These are phyloP conservation scores for Sylvietta virens DNA, from an alignment of 2,113 vertebrate species.

Conservation along the genomic window DNA sequence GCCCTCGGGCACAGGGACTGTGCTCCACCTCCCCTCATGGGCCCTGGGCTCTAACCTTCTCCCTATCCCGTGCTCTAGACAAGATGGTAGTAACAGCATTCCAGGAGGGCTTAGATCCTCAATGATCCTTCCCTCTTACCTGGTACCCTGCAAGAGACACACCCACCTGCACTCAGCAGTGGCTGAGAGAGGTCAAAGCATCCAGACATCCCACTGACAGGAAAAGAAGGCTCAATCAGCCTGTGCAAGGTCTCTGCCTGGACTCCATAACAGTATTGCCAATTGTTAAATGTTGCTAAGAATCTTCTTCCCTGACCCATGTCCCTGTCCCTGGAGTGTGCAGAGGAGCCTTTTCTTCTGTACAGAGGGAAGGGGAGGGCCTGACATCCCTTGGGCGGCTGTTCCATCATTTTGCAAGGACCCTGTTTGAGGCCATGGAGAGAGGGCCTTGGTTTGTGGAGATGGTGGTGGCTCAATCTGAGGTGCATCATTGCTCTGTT, in stretches of 20 bases:
- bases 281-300: neutral
- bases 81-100: neutral
- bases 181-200: neutral
- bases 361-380: neutral
- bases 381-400: fast-evolving
- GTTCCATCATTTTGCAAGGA: fast-evolving
- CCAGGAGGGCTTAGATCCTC: neutral
- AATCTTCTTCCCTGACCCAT: fast-evolving
- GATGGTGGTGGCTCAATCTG: neutral
- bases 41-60: neutral
- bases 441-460: neutral
- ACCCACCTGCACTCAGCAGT: fast-evolving
- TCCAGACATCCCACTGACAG: fast-evolving
- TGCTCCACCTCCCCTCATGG: neutral
- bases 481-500: neutral
- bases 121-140: fast-evolving
- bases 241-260: fast-evolving
- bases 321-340: fast-evolving
- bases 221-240: neutral
- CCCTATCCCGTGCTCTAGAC: fast-evolving
- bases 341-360: neutral
- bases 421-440: fast-evolving
- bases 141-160: fast-evolving
- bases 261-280: neutral
- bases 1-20: fast-evolving